Percentiles rank a stretch among this genome's conserved stretches.
phyloP scores from a whole-genome alignment of 2,797 vertebrate genomes.

The Siniperca scherzeri region DNA sequence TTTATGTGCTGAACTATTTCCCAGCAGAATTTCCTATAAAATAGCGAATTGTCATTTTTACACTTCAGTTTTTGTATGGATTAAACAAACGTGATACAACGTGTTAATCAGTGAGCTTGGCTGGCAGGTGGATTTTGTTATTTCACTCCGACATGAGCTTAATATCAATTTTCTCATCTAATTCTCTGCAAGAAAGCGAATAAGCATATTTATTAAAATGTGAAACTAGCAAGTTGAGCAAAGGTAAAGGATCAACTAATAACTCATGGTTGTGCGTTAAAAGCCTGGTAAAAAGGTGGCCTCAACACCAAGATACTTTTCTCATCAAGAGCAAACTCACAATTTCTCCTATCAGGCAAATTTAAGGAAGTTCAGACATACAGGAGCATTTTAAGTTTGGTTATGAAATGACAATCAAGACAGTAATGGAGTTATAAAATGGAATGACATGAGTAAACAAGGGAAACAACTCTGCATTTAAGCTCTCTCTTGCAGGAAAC shows the following conservation, averaged over 20 bases:
- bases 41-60: not conserved
- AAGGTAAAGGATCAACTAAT: constrained; percentile 8
- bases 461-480: constrained; percentile 23
- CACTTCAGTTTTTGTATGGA: not conserved
- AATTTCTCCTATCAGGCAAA: constrained; percentile 14
- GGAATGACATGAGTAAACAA: constrained; percentile 7
- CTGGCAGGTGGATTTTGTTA: not conserved
- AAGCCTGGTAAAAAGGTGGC: constrained; percentile 19
- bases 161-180: not conserved
- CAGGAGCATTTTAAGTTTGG: constrained; percentile 29
- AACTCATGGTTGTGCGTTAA: constrained; percentile 27
- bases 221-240: not conserved
- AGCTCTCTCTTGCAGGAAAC: constrained; percentile 11
- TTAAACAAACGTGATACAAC: not conserved
- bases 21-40: not conserved
- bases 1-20: not conserved
- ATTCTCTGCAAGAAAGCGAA: not conserved
- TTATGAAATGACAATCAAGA: constrained; percentile 41
- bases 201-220: not conserved
- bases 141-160: not conserved
- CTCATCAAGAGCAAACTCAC: constrained; percentile 21
- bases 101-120: not conserved
- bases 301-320: constrained; percentile 26
- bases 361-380: constrained; percentile 13
- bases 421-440: constrained; percentile 13